phyloP scores from a whole-genome alignment of 2,797 vertebrate species.

The Serranus cabrilla region DNA sequence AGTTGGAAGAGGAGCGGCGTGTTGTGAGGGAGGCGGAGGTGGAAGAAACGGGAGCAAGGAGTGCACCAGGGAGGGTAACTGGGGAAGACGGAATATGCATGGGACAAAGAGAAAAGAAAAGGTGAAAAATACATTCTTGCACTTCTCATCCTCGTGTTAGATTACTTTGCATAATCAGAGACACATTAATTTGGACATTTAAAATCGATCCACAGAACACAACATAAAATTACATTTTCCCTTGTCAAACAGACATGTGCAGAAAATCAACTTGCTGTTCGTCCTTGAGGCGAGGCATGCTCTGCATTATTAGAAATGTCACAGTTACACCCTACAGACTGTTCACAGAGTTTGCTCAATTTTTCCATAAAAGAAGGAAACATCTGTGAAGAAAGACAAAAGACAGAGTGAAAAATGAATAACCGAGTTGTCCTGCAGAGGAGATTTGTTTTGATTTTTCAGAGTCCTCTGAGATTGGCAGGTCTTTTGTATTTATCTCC shows the following conservation, averaged over 20 bases:
- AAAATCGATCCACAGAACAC: constrained; percentile 1
- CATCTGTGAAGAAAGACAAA: constrained; percentile 6
- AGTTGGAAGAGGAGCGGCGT: constrained; percentile 83
- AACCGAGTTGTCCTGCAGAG: constrained; percentile 25
- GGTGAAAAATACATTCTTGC: neutral
- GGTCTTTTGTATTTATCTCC: constrained; percentile 58
- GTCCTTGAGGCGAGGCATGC: neutral
- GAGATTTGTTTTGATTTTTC: constrained; percentile 53
- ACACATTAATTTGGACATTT: neutral
- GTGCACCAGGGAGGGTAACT: constrained; percentile 90
- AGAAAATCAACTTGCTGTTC: constrained; percentile 19
- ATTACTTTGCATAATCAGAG: neutral
- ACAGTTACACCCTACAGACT: constrained; percentile 1
- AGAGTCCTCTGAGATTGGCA: constrained; percentile 49
- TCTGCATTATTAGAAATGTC: constrained; percentile 44
- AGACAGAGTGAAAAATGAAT: neutral
- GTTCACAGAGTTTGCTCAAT: neutral
- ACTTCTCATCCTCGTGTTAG: neutral
- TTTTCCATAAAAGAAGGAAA: neutral
- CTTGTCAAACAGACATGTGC: constrained; percentile 11
- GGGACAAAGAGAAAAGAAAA: neutral
- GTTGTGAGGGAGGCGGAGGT: constrained; percentile 81
- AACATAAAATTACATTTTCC: neutral
- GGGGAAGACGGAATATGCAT: constrained; percentile 41
- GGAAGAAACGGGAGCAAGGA: constrained; percentile 85